Base-by-base conservation (phyloP, 2,888 invertebrate genomes). In the Trachelus iudaicus region DNA sequence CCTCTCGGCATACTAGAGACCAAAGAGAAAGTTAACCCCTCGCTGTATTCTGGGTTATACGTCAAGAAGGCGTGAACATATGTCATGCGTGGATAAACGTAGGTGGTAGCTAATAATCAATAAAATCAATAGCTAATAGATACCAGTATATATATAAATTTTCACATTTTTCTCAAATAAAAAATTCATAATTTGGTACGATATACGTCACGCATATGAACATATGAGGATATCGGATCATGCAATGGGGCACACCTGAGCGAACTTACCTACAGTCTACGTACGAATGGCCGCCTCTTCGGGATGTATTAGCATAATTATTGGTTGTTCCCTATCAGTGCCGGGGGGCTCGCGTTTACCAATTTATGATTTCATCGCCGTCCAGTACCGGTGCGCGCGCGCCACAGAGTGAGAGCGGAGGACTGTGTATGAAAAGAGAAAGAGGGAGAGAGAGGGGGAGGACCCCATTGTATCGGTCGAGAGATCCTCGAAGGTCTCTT, bases 361-460 rank as follows among this genome's bases (percentile, higher is more conserved):
- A 87, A 89, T 89, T 89, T 89, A 89, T 89, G 89, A 89, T 89
- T 89, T 89, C 89, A 89, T 88, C 87, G 89, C 87, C 85, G 85
- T 86, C 76, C 69, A 75, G 75, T 75, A 78, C 81, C 74, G 77
- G 73, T 71, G 71, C 71, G 71, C 71, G 71, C 33, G 34, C 35
- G 74, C 35, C 34, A n/a, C 30, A 2, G 56, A 23, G 56, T 56
- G 56, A 56, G 56, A 56, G 56, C 23, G 56, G 56, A 56, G 56
- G 23, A 56, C 6, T 56, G 23, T 23, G 15, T 9, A 56, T 2
- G 56, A 23, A 56, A 23, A 23, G 9, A 56, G 23, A 6, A 4
- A 23, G 23, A 56, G 56, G 6, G 56, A 15, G 56, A 23, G 23
- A 56, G 56, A 40, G 40, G 40, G 40, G 15, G 23, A 56, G 56